Conservation (phyloP, 2,113 vertebrate genomes). For the Python bivittatus region DNA sequence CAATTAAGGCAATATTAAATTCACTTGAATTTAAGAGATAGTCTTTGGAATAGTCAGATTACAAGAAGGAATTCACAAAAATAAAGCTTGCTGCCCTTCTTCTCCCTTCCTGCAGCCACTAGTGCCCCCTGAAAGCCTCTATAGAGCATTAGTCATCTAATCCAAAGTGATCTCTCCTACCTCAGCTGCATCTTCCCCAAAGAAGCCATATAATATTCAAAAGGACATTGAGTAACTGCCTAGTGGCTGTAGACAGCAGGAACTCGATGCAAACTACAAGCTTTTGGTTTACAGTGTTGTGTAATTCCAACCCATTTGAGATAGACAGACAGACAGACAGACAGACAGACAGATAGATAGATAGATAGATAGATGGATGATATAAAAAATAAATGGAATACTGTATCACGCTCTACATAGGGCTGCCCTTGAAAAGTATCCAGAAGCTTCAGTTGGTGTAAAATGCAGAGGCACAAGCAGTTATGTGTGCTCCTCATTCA, state of each 20-base stretch:
- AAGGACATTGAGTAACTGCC: background rate
- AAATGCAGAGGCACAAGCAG: background rate
- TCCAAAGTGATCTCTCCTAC: background rate
- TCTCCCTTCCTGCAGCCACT: background rate
- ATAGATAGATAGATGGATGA: no score
- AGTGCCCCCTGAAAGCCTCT: background rate
- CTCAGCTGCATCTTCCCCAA: background rate
- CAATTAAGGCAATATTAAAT: slow-evolving; percentile 11
- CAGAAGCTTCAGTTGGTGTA: background rate
- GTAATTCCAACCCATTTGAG: background rate
- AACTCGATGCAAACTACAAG: background rate
- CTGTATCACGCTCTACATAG: background rate
- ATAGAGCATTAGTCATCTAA: background rate
- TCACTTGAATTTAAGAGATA: background rate
- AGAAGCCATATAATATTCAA: background rate
- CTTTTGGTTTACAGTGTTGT: background rate
- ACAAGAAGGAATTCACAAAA: background rate
- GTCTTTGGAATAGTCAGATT: background rate
- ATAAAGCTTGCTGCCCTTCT: background rate
- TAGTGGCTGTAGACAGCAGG: no score
- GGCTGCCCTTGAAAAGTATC: background rate
- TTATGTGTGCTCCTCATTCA: background rate
- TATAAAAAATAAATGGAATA: no score
- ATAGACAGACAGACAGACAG: no score
- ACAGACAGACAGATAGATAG: no score